Evolutionary conservation across 2,797 vertebrate species (phyloP).

Genomic region (Neosilurus mollespiculum): DNA sequence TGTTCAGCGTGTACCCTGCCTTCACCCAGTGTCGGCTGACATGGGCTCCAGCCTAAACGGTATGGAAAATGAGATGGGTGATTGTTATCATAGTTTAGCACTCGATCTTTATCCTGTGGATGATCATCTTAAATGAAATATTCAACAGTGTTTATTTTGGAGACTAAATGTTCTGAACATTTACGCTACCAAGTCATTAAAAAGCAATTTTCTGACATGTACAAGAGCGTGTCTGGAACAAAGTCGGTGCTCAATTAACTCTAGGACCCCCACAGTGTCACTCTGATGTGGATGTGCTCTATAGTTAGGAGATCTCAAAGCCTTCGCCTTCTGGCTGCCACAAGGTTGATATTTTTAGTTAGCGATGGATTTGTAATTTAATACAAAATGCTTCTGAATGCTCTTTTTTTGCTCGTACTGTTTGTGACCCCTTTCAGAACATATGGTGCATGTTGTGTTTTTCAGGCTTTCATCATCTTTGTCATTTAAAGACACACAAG

Average conservation of each 20-base stretch:
- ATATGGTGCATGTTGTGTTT: not conserved
- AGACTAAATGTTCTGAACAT: not conserved
- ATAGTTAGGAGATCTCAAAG: slow-evolving; percentile 1
- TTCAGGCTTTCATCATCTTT: slow-evolving; percentile 8
- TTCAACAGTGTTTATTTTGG: slow-evolving; percentile 1
- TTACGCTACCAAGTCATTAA: slow-evolving; percentile 20
- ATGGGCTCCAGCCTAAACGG: no score
- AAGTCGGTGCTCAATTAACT: slow-evolving; percentile 19
- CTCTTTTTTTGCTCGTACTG: not conserved
- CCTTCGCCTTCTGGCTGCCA: not conserved
- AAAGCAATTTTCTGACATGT: slow-evolving; percentile 22
- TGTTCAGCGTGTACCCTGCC: no score
- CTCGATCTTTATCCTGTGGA: not conserved
- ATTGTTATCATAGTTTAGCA: slow-evolving; percentile 4
- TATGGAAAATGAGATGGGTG: not conserved
- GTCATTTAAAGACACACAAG: not conserved
- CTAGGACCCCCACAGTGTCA: slow-evolving; percentile 10
- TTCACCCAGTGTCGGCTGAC: no score
- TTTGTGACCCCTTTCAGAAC: not conserved
- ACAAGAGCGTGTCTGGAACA: slow-evolving; percentile 21
- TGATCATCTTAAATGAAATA: not conserved
- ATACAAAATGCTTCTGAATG: not conserved
- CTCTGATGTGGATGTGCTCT: not conserved
- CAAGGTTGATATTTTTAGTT: not conserved
- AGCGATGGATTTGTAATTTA: slow-evolving; percentile 6